These are phyloP conservation scores for Falco punctatus DNA, from an alignment of 2,113 vertebrate species.

Conservation along the genomic window DNA sequence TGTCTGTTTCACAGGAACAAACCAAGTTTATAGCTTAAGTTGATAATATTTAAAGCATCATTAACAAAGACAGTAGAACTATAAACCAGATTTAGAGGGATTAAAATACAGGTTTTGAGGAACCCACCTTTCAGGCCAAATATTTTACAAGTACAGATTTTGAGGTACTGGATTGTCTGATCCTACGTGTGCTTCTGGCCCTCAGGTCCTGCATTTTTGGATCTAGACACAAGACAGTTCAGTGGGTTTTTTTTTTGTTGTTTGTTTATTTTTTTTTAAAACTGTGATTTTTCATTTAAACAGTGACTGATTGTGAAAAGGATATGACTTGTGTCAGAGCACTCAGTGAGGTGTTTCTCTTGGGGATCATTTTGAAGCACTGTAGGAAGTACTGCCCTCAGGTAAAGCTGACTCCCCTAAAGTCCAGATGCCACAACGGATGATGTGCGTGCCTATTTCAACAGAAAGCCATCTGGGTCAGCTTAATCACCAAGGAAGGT, in stretches of 20 bases:
- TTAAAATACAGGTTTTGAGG: background rate
- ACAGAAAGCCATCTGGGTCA: slow-evolving; percentile 2
- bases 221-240: background rate
- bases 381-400: background rate
- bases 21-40: background rate
- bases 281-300: background rate
- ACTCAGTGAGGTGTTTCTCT: background rate
- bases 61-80: background rate
- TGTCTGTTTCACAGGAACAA: background rate
- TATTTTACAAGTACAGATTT: background rate
- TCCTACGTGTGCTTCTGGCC: background rate
- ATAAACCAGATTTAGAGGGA: background rate
- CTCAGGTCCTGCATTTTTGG: background rate
- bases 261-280: background rate
- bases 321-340: background rate
- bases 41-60: background rate
- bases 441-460: background rate
- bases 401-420: background rate
- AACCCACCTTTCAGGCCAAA: background rate
- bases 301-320: background rate
- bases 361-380: background rate
- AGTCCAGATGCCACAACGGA: background rate
- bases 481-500: background rate
- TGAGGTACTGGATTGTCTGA: background rate
- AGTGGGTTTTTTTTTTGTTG: background rate